Base-by-base conservation (phyloP, 2,888 invertebrate genomes). In the Eurytoma californica region DNA sequence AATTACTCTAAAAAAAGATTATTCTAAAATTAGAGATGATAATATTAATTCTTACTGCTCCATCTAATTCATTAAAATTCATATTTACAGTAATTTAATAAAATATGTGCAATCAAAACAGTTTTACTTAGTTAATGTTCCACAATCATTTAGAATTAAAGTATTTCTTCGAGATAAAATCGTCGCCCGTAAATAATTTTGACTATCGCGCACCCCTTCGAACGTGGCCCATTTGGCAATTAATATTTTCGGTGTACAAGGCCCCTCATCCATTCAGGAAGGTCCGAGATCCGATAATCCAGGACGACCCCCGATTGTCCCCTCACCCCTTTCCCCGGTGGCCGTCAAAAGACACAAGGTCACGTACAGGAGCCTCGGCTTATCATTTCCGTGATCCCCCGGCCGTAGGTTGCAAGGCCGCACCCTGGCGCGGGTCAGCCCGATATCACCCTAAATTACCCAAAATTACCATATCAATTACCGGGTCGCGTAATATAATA, bases 391-490 rank as follows among this genome's bases (percentile, higher is more conserved):
- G 20, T 14, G 28, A 20, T 28, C 74, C 53, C 47, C 20, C n/a
- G 5, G 24, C 57, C 18, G 47, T 60, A 60, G 47, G 70, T 74
- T 61, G 47, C 7, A 30, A n/a, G 57, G 5, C 77, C 9, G 1
- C 51, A 51, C 58, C 20, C 47, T 1, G 16, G 9, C 47, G 51
- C 16, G 60, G 39, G 39, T 39, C 39, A 39, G 9, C 7, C 39
- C 9, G 51, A 60, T 72, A 61, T 67, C 53, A 28, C 12, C 39
- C 70, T 66, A 57, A 79, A 79, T 79, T 74, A 65, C 65, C 18
- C 58, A 51, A 75, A 70, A 79, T 79, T 74, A 74, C 66, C 72
- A 70, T 79, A 79, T 77, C 77, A 70, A 70, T 77, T 70, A 70
- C 70, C 63, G 61, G 14, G 0, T 5, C 12, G 51, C 18, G 4